phyloP scores from a whole-genome alignment of 2,797 vertebrate genomes.

The Erpetoichthys calabaricus region DNA sequence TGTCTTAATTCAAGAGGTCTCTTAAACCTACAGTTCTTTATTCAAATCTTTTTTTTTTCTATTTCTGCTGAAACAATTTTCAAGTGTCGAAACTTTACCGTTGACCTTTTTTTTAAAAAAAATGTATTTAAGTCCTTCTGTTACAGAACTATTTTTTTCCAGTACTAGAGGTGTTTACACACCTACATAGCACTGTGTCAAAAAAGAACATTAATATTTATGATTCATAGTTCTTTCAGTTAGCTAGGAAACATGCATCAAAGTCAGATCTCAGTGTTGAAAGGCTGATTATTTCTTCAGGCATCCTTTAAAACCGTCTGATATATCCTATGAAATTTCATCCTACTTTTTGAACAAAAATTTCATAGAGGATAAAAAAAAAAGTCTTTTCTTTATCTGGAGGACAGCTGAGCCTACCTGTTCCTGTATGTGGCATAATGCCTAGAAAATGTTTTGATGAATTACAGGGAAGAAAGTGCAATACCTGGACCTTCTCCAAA shows the following conservation, averaged over 20 bases:
- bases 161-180: constrained; percentile 20
- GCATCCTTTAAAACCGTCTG: background rate
- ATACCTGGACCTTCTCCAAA: constrained; percentile 47
- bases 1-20: too few species aligned
- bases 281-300: background rate
- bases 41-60: too few species aligned
- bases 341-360: background rate
- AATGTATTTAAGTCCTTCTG: background rate
- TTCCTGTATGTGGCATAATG: constrained; percentile 39
- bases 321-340: background rate
- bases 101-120: background rate
- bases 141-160: constrained; percentile 1
- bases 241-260: constrained; percentile 17
- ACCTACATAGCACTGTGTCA: constrained; percentile 30
- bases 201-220: constrained; percentile 29
- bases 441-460: constrained; percentile 52
- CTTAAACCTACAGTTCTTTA: too few species aligned
- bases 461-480: constrained; percentile 48
- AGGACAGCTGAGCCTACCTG: constrained; percentile 36
- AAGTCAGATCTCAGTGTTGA: constrained; percentile 16
- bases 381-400: constrained; percentile 49
- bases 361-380: background rate
- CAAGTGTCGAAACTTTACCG: background rate
- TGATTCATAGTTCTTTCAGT: constrained; percentile 22
- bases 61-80: too few species aligned